Base-by-base conservation (phyloP, 2,888 invertebrate species). In the Drosophila paramelanica region DNA sequence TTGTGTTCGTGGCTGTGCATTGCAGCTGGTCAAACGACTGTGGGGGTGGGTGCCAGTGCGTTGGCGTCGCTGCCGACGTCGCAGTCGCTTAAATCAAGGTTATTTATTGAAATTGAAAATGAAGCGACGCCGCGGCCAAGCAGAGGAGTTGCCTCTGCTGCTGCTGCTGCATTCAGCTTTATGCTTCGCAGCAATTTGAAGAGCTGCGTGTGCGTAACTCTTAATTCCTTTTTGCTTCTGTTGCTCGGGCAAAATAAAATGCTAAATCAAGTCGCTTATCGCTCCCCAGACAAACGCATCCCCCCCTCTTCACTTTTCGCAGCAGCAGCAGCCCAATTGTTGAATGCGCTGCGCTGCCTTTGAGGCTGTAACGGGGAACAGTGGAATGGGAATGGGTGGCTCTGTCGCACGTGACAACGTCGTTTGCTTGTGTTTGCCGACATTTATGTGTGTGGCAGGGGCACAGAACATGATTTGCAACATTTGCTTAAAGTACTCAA, bases 71-170 rank as follows among this genome's bases (percentile, higher is more conserved):
- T 70, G 79, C 52, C 68, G 62, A 56, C 84, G 83, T 66, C 79
- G 85, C 73, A 68, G 85, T 51, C 73, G 83, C 83, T 87, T 88
- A 89, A 90, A 90, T 90, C 90, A 90, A 90, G 90, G 90, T 90
- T 90, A 90, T 89, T 90, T 86, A 86, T 86, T 86, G 88, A 88
- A 88, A 86, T 86, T 86, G 85, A 86, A 88, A 86, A 86, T 86
- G 88, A 88, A 86, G 79, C 85, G 60, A 55, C 53, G 71, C 64
- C 46, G 57, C 14, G 46, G 46, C 41, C 66, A 59, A 42, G 31
- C 60, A 59, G 50, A 39, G 46, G 46, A 60, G 50, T 45, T 39
- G 51, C 33, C 33, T 13, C 36, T 14, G 50, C 50, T 49, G 58
- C 43, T 31, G 46, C 50, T 10, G 50, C 39, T 61, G 52, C 65